Evolutionary conservation across 2,797 vertebrate genomes (phyloP), one percentile per base, ranked within the genome.

Genomic region (Sphenodon punctatus): DNA sequence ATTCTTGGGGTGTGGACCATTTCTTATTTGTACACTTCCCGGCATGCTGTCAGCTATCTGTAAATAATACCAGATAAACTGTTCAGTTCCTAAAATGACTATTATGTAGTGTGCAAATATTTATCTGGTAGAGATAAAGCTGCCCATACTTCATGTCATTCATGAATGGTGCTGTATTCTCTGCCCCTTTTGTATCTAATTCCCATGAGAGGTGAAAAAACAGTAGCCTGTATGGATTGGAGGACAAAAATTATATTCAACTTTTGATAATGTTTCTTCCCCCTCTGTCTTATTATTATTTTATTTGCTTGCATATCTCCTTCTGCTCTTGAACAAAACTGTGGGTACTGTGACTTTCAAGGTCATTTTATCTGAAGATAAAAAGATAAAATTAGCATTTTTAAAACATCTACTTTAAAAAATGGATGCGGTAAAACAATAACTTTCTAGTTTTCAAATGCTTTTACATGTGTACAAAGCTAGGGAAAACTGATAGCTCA

Each of bases 401-500:
- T n/a, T n/a, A n/a, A n/a, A n/a, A n/a, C n/a, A n/a, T n/a, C n/a
- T n/a, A n/a, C n/a, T n/a, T n/a, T n/a, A n/a, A 64, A 68, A 65
- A 34, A 70, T 78, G 43, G 7, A 8, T 69, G 43, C 56, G 17
- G 60, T 53, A 5, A 5, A 10, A 36, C 27, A 10, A 13, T 78
- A 48, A 41, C 48, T n/a, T n/a, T n/a, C 65, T 42, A 27, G 11
- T 76, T 86, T 78, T 36, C 17, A 27, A 51, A 51, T n/a, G n/a
- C 61, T 61, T 74, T 58, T 13, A 4, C 55, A 75, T 70, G 60
- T 85, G 69, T 36, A 65, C 32, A 34, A 32, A 64, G 78, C 38
- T 76, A 80, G 78, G 82, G 75, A 75, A 88, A 91, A 89, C 43
- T 51, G n/a, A 4, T 0, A 1, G 63, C 59, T 82, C 4, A 22